Evolutionary conservation across 2,113 vertebrate species (phyloP).

Genomic region (Myiagra hebetior): DNA sequence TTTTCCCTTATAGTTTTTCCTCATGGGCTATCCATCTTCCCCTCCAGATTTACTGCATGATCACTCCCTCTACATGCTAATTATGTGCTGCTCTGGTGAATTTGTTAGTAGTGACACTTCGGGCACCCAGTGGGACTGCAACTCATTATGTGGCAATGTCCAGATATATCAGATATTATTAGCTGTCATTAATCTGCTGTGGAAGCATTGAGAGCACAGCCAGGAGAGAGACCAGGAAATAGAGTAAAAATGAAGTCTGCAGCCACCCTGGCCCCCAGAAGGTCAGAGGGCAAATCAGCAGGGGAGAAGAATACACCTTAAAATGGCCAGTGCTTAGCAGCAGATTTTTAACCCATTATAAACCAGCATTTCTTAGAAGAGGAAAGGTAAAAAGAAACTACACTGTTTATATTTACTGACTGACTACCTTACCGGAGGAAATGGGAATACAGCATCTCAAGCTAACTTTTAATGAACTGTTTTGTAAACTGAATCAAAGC

Average conservation of each 20-base stretch:
- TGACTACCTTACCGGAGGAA: background rate
- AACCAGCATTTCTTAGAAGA: background rate
- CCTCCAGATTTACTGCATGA: conserved; percentile 88
- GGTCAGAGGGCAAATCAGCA: conserved; percentile 81
- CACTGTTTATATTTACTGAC: background rate
- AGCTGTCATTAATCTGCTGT: conserved; percentile 99
- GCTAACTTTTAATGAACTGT: background rate
- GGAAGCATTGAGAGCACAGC: conserved; percentile 76
- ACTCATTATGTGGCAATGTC: conserved; percentile 97
- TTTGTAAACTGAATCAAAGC: background rate
- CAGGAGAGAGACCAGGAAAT: conserved; percentile 75
- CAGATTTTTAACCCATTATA: conserved; percentile 14
- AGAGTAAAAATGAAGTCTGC: conserved; percentile 78
- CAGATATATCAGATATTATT: conserved; percentile 99
- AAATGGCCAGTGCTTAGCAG: conserved; percentile 48
- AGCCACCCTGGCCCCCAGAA: conserved; percentile 67
- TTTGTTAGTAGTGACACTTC: conserved; percentile 99
- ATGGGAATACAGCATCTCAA: background rate
- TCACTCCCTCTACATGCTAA: conserved; percentile 95
- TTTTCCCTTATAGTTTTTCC: conserved; percentile 72
- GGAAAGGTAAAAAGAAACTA: background rate
- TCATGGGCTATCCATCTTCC: conserved; percentile 85
- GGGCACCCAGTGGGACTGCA: conserved; percentile 92
- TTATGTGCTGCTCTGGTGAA: conserved; percentile 88
- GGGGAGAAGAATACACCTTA: conserved; percentile 51